phyloP scores from a whole-genome alignment of 2,888 invertebrate species.

The Metacarcinus magister region DNA sequence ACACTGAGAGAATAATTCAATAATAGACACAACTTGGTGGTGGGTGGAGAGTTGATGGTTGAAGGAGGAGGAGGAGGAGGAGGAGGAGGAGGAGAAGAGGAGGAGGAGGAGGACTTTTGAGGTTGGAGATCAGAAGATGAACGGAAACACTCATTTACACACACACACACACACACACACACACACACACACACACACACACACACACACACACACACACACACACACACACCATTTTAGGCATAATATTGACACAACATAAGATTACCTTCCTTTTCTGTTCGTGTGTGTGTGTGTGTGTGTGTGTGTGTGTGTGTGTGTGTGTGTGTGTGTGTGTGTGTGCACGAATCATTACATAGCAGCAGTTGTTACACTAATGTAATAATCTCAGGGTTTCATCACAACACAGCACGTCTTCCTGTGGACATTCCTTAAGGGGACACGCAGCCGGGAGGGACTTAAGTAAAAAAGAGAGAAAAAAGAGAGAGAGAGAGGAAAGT shows the following conservation, averaged over 20 bases:
- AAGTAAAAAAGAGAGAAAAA: too few relatives aligned
- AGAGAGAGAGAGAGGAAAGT: too few relatives aligned
- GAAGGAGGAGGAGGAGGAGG: background rate
- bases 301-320: slow-evolving; percentile 35
- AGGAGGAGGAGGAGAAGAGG: slow-evolving; percentile 16
- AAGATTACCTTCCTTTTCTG: background rate
- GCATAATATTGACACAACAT: background rate
- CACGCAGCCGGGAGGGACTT: background rate
- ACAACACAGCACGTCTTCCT: background rate
- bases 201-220: slow-evolving; percentile 32
- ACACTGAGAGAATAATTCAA: slow-evolving; percentile 52
- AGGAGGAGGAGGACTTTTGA: background rate
- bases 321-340: slow-evolving; percentile 48
- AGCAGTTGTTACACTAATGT: background rate
- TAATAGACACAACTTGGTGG: slow-evolving; percentile 52
- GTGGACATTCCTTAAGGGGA: background rate
- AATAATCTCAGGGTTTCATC: slow-evolving; percentile 16
- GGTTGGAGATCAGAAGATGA: background rate
- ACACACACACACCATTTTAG: slow-evolving; percentile 22
- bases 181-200: slow-evolving; percentile 39
- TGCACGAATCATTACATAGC: background rate
- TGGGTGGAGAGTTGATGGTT: slow-evolving; percentile 28
- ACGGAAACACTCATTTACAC: background rate
- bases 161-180: slow-evolving; percentile 6
- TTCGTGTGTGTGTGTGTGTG: background rate